A percentile compares a stretch with the other conserved stretches of the same genome.
Conservation (phyloP, 2,113 vertebrate genomes). For the Echinops telfairi region DNA sequence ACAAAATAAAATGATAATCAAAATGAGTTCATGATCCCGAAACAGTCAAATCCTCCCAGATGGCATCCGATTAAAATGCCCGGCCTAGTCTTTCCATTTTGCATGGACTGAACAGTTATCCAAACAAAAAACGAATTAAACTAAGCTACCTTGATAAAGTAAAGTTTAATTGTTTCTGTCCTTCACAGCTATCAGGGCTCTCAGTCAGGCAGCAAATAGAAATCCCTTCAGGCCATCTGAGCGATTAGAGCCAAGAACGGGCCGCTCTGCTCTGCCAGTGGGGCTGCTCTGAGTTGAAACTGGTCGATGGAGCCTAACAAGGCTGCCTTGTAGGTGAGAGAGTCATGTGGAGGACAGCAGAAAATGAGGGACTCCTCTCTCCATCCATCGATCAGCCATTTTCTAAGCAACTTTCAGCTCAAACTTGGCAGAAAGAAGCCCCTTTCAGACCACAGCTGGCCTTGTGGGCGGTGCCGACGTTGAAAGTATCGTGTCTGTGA, state of each 20-base stretch:
- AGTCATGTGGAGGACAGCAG: neutral
- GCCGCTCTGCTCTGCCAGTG: neutral
- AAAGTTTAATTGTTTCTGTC: neutral
- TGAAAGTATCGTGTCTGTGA: neutral
- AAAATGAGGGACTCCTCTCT: neutral
- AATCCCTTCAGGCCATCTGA: neutral
- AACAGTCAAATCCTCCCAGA: neutral
- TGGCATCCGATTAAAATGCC: neutral
- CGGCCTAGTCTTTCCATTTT: neutral
- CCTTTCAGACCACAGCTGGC: too few relatives aligned
- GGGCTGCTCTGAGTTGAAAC: neutral
- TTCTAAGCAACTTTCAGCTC: neutral
- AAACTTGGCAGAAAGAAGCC: neutral
- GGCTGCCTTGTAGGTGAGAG: neutral
- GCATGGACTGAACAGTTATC: neutral
- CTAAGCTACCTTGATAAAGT: neutral
- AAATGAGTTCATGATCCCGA: neutral
- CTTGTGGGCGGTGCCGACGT: neutral
- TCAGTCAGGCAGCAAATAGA: neutral
- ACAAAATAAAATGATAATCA: constrained; percentile 9
- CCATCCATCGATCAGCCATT: neutral
- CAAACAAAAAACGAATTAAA: neutral
- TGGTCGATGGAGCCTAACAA: neutral
- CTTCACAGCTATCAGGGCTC: neutral
- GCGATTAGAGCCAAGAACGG: neutral